Conservation (phyloP, 35 echinoderm and acorn worm species). For the Ptychodera flava region DNA sequence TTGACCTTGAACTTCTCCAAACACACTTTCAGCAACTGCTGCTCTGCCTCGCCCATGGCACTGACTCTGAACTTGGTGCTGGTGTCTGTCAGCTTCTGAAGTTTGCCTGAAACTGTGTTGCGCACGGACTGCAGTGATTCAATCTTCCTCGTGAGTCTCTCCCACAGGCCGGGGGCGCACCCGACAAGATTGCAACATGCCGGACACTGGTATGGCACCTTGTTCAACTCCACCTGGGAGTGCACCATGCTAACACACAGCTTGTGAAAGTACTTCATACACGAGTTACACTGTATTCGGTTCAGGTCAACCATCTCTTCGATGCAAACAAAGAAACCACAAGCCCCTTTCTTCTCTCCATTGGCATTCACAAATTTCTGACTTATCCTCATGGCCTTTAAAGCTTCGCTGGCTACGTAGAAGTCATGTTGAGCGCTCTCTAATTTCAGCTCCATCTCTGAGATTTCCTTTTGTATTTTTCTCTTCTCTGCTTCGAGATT, state of each 20-base stretch:
- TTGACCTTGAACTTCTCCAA: too few species aligned
- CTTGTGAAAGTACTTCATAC: background rate
- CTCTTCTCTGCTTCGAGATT: background rate
- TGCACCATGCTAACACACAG: background rate
- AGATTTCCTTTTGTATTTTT: background rate
- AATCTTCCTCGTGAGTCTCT: background rate
- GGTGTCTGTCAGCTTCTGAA: too few species aligned
- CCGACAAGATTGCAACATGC: background rate
- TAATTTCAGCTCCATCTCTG: background rate
- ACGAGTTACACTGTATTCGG: background rate
- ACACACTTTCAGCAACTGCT: too few species aligned
- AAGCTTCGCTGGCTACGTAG: background rate
- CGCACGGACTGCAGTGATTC: too few species aligned
- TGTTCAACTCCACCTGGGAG: background rate
- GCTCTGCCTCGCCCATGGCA: too few species aligned
- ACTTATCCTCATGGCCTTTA: too few species aligned
- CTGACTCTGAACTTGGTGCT: too few species aligned
- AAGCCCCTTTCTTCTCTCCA: too few species aligned
- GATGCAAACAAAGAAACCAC: background rate
- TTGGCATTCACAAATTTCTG: too few species aligned
- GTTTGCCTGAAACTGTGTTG: too few species aligned
- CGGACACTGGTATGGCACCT: background rate
- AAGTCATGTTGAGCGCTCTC: background rate
- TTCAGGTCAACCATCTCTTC: background rate
- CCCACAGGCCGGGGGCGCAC: background rate